These are phyloP conservation scores for Ricordea florida DNA, from an alignment of 92 coral and sea anemone species.

Conservation along the genomic window DNA sequence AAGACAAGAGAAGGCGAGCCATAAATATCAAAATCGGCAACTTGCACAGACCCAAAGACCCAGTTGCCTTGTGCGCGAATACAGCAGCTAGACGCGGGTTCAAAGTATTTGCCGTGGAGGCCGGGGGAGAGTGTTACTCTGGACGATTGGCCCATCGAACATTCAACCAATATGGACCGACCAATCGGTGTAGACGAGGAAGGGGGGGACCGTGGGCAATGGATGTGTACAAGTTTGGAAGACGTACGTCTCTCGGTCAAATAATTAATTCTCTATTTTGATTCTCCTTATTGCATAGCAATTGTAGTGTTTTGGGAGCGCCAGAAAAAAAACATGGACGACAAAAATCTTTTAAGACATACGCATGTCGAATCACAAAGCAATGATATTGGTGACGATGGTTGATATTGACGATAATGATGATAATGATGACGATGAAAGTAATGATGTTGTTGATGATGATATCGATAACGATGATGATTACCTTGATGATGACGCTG, in stretches of 20 bases:
- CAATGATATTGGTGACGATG: too few relatives aligned
- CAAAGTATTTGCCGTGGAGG: conserved; percentile 68
- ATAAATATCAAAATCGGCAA: conserved; percentile 39
- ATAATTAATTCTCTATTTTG: too few relatives aligned
- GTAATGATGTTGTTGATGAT: too few relatives aligned
- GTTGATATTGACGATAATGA: neutral
- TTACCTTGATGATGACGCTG: too few relatives aligned
- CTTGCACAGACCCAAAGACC: conserved; percentile 38
- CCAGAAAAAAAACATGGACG: too few relatives aligned
- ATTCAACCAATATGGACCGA: conserved; percentile 62
- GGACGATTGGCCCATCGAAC: conserved; percentile 39
- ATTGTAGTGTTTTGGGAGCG: too few relatives aligned
- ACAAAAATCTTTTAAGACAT: too few relatives aligned
- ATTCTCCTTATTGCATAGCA: too few relatives aligned
- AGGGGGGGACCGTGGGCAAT: conserved; percentile 74
- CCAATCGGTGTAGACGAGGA: conserved; percentile 64
- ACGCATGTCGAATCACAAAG: too few relatives aligned
- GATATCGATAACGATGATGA: too few relatives aligned
- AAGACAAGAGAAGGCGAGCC: conserved; percentile 54
- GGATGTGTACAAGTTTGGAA: conserved; percentile 71
- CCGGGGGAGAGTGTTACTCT: conserved; percentile 73
- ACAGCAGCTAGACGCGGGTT: conserved; percentile 31
- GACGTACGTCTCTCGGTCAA: conserved; percentile 41
- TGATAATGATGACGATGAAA: too few relatives aligned
- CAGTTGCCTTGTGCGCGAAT: conserved; percentile 64